Evolutionary conservation across 2,888 invertebrate species (phyloP).

Genomic region (Endomychus coccineus): DNA sequence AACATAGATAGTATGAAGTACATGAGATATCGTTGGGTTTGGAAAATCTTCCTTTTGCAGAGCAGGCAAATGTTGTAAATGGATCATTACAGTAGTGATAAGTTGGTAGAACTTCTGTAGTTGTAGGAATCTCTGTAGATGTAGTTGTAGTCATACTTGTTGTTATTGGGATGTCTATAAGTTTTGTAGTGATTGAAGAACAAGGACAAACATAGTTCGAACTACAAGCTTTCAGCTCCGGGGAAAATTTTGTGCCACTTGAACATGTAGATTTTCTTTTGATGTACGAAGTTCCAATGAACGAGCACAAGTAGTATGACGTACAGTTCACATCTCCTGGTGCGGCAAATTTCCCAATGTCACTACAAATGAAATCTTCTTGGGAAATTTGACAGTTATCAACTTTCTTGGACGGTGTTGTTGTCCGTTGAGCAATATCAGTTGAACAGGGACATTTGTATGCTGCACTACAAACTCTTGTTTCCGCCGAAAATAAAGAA

Average conservation of each 20-base stretch:
- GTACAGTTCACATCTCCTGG: conserved; percentile 30
- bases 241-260: no score
- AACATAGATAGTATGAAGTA: conserved; percentile 21
- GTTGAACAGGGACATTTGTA: conserved; percentile 20
- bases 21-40: conserved; percentile 21
- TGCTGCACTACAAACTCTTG: conserved; percentile 40
- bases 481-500: conserved; percentile 40
- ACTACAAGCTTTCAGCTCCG: not conserved
- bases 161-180: not conserved
- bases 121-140: no score
- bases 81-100: no score
- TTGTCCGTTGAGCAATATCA: not conserved
- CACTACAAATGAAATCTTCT: conserved; percentile 41
- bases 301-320: conserved; percentile 22
- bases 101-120: no score
- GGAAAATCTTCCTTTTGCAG: conserved; percentile 18
- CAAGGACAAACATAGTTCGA: not conserved
- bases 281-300: no score
- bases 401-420: not conserved
- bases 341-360: conserved; percentile 44
- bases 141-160: no score
- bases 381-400: conserved; percentile 27
- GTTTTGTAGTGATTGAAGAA: not conserved
- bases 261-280: no score
- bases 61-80: conserved; percentile 20